phyloP scores from a whole-genome alignment of 2,888 invertebrate species.

The Atrina japonica region DNA sequence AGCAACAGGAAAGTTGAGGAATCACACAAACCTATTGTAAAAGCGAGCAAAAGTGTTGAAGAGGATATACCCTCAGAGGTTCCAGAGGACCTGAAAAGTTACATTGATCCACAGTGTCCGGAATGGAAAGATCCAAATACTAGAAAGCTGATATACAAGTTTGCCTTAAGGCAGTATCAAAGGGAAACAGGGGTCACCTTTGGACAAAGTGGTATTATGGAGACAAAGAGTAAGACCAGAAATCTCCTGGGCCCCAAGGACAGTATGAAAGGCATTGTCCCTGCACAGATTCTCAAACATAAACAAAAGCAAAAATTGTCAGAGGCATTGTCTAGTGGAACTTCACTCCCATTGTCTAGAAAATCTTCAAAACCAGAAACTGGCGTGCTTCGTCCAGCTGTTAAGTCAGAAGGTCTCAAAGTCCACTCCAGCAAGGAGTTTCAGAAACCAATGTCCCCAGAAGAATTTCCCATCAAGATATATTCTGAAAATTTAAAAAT shows the following conservation, averaged over 20 bases:
- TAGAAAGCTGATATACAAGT: constrained; percentile 10
- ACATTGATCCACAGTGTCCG: constrained; percentile 2
- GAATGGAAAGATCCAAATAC: constrained; percentile 18
- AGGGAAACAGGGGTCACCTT: constrained; percentile 4
- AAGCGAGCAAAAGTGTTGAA: too few relatives aligned
- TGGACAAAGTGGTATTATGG: neutral
- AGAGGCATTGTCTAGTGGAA: neutral
- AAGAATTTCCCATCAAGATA: neutral
- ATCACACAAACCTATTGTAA: too few relatives aligned
- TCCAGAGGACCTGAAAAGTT: constrained; percentile 3
- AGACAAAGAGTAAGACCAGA: neutral
- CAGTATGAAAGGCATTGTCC: constrained; percentile 5
- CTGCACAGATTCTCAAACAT: constrained; percentile 1
- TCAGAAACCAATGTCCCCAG: too few relatives aligned
- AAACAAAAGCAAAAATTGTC: constrained; percentile 2
- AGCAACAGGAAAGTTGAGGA: too few relatives aligned
- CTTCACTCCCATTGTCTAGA: neutral
- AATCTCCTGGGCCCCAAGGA: neutral
- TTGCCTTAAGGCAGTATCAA: constrained; percentile 1
- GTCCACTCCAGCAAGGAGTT: neutral
- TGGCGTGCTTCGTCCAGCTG: neutral
- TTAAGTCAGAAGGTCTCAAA: neutral
- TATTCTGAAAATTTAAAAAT: too few relatives aligned
- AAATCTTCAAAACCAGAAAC: neutral
- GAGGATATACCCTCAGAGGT: constrained; percentile 9